phyloP scores from a whole-genome alignment of 1,140 invertebrate species.

The Mylabris phalerata region DNA sequence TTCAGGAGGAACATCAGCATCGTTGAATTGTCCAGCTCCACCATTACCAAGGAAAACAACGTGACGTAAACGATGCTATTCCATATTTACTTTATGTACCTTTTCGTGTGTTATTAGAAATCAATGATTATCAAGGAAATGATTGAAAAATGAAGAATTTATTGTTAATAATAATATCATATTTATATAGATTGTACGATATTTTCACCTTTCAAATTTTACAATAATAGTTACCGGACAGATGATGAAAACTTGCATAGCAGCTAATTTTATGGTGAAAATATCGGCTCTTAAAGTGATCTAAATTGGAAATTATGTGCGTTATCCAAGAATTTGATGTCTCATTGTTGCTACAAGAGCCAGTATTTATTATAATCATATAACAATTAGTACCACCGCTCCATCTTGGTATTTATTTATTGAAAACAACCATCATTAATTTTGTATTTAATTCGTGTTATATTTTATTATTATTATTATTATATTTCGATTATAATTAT shows the following conservation, averaged over 20 bases:
- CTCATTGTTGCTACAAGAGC: constrained; percentile 2
- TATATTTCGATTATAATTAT: too few species aligned
- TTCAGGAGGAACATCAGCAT: constrained; percentile 12
- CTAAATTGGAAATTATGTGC: neutral
- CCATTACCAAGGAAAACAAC: constrained; percentile 29
- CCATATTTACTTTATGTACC: constrained; percentile 27
- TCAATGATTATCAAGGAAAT: too few species aligned
- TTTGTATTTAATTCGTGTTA: constrained; percentile 3
- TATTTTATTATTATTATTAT: neutral
- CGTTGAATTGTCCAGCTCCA: constrained; percentile 23
- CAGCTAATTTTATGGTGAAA: too few species aligned
- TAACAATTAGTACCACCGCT: constrained; percentile 4
- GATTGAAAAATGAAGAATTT: too few species aligned
- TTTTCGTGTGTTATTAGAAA: constrained; percentile 20
- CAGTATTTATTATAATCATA: constrained; percentile 8
- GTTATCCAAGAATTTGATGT: constrained; percentile 12
- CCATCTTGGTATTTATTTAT: neutral
- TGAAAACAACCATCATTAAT: neutral
- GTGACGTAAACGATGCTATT: constrained; percentile 24
- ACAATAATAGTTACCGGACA: too few species aligned
- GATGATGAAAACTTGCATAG: too few species aligned
- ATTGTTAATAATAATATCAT: too few species aligned
- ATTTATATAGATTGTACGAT: too few species aligned
- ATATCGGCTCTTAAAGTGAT: too few species aligned
- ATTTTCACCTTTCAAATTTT: too few species aligned